These are phyloP conservation scores for Adelosebastes latens DNA, from an alignment of 2,797 vertebrate genomes.

Conservation along the genomic window DNA sequence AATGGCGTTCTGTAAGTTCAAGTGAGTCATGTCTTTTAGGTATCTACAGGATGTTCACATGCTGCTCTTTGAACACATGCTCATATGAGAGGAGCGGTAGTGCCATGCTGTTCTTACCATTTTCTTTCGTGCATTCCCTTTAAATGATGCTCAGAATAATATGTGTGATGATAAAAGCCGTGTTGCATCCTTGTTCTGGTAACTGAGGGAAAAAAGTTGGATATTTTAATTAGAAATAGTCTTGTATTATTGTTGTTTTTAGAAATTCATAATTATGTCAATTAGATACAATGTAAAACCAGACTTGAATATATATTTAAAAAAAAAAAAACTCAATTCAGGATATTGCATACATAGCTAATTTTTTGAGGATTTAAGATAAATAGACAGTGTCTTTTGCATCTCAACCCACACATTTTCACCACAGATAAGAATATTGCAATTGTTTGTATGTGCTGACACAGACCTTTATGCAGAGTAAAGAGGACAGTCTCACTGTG, in stretches of 20 bases:
- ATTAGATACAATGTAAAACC: background rate
- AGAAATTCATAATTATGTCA: background rate
- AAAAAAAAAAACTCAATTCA: background rate
- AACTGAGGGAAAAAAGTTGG: background rate
- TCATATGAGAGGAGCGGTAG: background rate
- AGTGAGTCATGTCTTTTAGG: background rate
- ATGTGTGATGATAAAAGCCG: slow-evolving; percentile 1
- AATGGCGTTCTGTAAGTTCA: background rate
- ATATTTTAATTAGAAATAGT: background rate
- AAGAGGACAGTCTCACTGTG: slow-evolving; percentile 51
- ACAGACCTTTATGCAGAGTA: slow-evolving; percentile 38
- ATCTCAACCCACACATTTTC: background rate
- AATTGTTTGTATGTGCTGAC: slow-evolving; percentile 11
- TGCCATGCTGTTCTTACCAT: background rate
- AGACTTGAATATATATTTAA: background rate
- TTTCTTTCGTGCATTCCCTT: background rate
- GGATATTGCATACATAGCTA: background rate
- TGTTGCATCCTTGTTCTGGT: background rate
- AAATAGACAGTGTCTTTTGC: background rate
- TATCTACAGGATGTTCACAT: background rate
- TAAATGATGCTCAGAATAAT: background rate
- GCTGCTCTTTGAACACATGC: background rate
- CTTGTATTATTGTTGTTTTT: background rate
- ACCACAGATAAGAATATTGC: background rate
- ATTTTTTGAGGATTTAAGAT: background rate